These are phyloP conservation scores for Anabas testudineus DNA, from an alignment of 2,797 vertebrate species.

Conservation along the genomic window DNA sequence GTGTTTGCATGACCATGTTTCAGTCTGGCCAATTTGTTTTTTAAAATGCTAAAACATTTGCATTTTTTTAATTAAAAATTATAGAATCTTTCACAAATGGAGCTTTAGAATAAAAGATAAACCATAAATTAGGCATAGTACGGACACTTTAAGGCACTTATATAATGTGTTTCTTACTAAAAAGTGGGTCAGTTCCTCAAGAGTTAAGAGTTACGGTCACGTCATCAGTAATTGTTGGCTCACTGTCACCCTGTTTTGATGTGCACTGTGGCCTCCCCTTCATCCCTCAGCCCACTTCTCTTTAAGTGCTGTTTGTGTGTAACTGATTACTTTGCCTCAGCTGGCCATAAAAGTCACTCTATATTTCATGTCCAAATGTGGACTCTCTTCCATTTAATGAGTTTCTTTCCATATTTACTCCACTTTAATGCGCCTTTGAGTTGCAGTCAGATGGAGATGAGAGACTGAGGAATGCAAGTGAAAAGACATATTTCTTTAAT, in stretches of 20 bases:
- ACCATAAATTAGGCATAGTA: no score
- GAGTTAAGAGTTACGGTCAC: not conserved
- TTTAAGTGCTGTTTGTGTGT: constrained; percentile 26
- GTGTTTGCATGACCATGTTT: no score
- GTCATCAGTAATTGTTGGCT: not conserved
- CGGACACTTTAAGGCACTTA: no score
- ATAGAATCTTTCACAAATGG: no score
- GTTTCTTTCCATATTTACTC: constrained; percentile 51
- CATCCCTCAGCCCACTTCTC: constrained; percentile 13
- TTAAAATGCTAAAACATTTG: no score
- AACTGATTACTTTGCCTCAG: constrained; percentile 35
- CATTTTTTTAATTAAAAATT: no score
- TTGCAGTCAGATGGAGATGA: constrained; percentile 1
- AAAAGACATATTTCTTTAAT: constrained; percentile 27
- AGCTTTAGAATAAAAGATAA: no score
- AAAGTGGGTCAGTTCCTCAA: not conserved
- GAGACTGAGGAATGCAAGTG: not conserved
- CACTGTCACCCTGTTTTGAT: not conserved
- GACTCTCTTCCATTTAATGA: constrained; percentile 51
- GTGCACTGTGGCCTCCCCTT: not conserved
- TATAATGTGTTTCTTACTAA: no score
- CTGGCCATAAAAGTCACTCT: constrained; percentile 56
- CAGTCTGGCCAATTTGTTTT: no score
- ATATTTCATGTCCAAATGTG: constrained; percentile 68
- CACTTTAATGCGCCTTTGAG: constrained; percentile 36